Evolutionary conservation across 2,113 vertebrate species (phyloP).

Genomic region (Trochalopteron elliotii): DNA sequence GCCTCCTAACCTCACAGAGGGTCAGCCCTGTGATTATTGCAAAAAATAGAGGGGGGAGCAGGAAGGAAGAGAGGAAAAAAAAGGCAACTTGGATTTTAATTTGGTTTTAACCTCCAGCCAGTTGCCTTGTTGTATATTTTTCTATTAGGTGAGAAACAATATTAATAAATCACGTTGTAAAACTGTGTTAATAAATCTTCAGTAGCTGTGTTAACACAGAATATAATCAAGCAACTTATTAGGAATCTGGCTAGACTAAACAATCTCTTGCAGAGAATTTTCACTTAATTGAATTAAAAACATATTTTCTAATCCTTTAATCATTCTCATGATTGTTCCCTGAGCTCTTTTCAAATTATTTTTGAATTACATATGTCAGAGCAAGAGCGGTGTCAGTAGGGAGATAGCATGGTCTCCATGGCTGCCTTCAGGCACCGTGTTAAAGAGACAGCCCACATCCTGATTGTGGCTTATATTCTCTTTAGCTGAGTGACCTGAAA

Average conservation of each 20-base stretch:
- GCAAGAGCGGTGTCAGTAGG: neutral
- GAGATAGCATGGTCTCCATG: neutral
- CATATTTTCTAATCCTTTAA: neutral
- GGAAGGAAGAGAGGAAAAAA: rapidly evolving
- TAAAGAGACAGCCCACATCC: neutral
- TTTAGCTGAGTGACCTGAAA: neutral
- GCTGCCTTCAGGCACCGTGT: neutral
- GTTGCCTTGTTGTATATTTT: neutral
- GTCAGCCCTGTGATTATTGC: neutral
- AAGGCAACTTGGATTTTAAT: neutral
- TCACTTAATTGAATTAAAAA: constrained; percentile 34
- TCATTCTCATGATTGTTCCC: neutral
- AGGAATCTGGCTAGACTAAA: neutral
- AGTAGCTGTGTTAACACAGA: neutral
- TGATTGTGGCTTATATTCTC: neutral
- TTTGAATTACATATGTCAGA: neutral
- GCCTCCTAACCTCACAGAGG: neutral
- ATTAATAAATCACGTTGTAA: neutral
- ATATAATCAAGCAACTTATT: neutral
- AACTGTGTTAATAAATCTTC: neutral
- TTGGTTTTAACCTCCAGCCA: neutral
- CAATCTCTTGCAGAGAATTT: neutral
- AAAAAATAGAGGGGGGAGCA: neutral
- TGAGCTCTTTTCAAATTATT: constrained; percentile 7
- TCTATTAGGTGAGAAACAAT: neutral